Evolutionary conservation across 2,797 vertebrate genomes (phyloP).

Genomic region (Tokudaia muenninki): DNA sequence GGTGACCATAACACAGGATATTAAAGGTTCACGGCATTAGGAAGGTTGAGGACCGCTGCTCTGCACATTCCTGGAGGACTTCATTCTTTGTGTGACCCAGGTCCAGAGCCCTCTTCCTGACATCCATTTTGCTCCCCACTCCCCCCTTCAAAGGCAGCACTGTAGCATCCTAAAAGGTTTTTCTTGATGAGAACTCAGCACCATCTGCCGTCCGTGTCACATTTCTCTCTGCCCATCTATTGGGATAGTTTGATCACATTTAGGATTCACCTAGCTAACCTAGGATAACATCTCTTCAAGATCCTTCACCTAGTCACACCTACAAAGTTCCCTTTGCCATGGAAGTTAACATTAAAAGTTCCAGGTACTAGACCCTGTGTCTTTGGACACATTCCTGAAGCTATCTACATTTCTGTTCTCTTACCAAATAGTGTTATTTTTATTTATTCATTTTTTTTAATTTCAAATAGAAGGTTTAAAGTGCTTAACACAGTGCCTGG

Average conservation of each 20-base stretch:
- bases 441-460: neutral
- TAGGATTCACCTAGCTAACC: neutral
- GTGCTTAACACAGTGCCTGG: constrained; percentile 4
- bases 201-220: neutral
- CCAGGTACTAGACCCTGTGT: neutral
- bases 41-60: neutral
- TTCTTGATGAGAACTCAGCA: neutral
- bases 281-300: neutral
- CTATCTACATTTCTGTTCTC: constrained; percentile 1
- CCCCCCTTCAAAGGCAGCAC: neutral
- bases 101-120: neutral
- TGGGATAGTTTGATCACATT: neutral
- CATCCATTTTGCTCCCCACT: neutral
- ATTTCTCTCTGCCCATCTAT: neutral
- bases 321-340: neutral
- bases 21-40: neutral
- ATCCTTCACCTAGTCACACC: neutral
- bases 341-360: neutral
- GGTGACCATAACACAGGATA: neutral
- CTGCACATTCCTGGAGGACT: neutral
- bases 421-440: neutral
- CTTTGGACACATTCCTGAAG: neutral
- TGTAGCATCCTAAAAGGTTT: neutral
- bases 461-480: constrained; percentile 43
- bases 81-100: neutral